These are phyloP conservation scores for Anguilla obscura DNA, from an alignment of 2,797 vertebrate species.

Conservation along the genomic window DNA sequence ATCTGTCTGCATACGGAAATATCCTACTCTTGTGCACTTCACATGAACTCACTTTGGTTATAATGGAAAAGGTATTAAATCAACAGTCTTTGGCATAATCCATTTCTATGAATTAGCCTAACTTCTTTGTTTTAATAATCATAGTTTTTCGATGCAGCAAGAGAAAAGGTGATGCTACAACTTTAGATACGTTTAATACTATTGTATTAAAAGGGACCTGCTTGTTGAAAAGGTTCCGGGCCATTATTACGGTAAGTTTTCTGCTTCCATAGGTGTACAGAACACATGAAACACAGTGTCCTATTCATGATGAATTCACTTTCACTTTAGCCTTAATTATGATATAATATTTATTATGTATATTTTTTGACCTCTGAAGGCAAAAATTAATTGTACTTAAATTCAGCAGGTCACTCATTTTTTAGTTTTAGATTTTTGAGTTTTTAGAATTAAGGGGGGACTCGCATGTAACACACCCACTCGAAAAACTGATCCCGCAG, in stretches of 20 bases:
- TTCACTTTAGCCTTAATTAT: slow-evolving; percentile 15
- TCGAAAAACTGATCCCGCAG: too few species aligned
- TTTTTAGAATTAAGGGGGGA: too few species aligned
- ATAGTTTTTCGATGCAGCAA: not conserved
- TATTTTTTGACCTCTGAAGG: too few species aligned
- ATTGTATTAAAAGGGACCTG: not conserved
- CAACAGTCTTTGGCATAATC: not conserved
- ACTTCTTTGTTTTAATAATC: not conserved
- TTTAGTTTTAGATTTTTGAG: too few species aligned
- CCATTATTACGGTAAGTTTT: not conserved
- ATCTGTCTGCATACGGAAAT: not conserved
- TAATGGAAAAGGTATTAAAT: slow-evolving; percentile 13
- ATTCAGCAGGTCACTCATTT: too few species aligned
- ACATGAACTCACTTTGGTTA: not conserved
- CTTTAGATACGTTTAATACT: not conserved
- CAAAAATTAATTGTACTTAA: too few species aligned
- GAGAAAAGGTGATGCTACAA: not conserved
- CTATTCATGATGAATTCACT: not conserved
- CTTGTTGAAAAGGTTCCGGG: not conserved
- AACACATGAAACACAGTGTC: not conserved
- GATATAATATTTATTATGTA: not conserved
- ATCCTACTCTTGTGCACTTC: not conserved
- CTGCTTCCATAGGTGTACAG: not conserved
- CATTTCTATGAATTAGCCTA: not conserved
- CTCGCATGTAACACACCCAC: too few species aligned